These are phyloP conservation scores for Macrophya annulata DNA, from an alignment of 2,888 invertebrate genomes.

Conservation along the genomic window DNA sequence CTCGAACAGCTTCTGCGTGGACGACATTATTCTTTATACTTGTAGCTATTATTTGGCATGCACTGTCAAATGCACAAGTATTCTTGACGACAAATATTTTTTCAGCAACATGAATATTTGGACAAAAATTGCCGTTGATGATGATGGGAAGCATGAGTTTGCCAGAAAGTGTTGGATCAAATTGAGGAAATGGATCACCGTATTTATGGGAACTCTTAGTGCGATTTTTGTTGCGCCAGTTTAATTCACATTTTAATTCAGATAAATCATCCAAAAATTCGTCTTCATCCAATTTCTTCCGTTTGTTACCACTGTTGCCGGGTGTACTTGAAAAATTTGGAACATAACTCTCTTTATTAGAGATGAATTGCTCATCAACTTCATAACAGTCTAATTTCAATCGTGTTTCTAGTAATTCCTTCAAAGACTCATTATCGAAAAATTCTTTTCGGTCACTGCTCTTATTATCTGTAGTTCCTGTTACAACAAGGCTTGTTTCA, in stretches of 20 bases:
- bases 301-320: background rate
- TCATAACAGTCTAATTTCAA: no score
- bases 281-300: background rate
- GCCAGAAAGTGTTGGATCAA: background rate
- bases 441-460: background rate
- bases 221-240: slow-evolving; percentile 51
- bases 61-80: slow-evolving; percentile 46
- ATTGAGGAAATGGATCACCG: slow-evolving; percentile 29
- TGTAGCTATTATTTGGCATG: slow-evolving; percentile 51
- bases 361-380: background rate
- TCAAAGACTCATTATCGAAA: background rate
- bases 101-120: background rate
- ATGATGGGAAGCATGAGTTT: slow-evolving; percentile 18
- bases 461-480: background rate
- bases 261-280: slow-evolving; percentile 4
- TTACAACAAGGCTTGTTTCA: background rate
- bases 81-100: slow-evolving; percentile 34
- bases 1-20: background rate
- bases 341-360: background rate
- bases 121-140: slow-evolving; percentile 31
- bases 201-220: background rate
- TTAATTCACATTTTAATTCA: slow-evolving; percentile 24
- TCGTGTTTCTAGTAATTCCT: background rate
- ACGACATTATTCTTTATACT: slow-evolving; percentile 30
- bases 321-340: background rate